Evolutionary conservation across 2,113 vertebrate genomes (phyloP), one percentile per base, ranked within the genome.

Genomic region (Donacobius atricapilla): DNA sequence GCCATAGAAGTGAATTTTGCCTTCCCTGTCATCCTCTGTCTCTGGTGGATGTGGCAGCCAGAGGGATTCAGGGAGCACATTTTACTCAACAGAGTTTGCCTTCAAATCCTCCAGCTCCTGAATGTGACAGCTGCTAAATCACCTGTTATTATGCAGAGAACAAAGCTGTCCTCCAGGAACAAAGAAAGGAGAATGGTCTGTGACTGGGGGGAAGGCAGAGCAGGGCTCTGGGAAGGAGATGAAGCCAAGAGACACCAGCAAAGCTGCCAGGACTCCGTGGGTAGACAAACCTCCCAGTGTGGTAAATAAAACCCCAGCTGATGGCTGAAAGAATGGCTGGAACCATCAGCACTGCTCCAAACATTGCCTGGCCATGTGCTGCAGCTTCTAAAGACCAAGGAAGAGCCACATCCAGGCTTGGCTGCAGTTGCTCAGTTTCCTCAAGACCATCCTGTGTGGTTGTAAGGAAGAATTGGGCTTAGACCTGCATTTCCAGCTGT

Each of bases 381-480:
- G 80, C 57, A 19, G 80, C 54, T 15, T 15, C 40, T 47, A 2
- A 42, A 60, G n/a, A 19, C 35, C 76, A 35, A 25, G 25, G 13
- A 50, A n/a, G 68, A 83, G 44, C 60, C 0, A 0, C 23, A 6
- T 27, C 60, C 69, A 42, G 51, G 12, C 73, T 70, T 10, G 56
- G 40, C 53, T 72, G 53, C 40, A 63, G 11, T 30, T 20, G 4
- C 35, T 89, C 23, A 0, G 1, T 50, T 73, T 31, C 44, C 65
- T 35, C 27, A 15, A 53, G 30, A 30, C 39, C 9, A 11, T 22
- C 35, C 18, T 35, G 7, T 1, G 8, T 65, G 61, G 28, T 2
- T 2, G 1, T 30, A 11, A 42, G 45, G 33, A 51, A 56, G 13
- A 47, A 14, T 1, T 0, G 3, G 10, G 4, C 1, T 6, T 16